phyloP scores from a whole-genome alignment of 2,797 vertebrate species.

The Oophaga sylvatica region DNA sequence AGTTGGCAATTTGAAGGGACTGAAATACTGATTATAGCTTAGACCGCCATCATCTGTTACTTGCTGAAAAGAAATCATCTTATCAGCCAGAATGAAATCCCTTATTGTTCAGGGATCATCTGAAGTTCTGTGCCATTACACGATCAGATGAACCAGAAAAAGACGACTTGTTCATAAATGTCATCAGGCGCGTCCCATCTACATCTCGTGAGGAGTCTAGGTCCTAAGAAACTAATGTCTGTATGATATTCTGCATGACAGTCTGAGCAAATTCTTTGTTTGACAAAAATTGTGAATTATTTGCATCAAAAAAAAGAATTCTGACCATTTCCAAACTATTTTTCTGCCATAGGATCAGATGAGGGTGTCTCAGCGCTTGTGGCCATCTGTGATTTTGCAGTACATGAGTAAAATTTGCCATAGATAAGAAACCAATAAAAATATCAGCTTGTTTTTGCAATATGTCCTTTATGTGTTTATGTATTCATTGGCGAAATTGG shows the following conservation, averaged over 20 bases:
- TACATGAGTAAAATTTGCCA: too few species aligned
- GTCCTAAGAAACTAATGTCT: background rate
- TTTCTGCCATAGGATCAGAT: too few species aligned
- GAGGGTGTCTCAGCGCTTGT: too few species aligned
- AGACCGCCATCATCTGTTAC: slow-evolving; percentile 29
- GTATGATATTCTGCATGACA: background rate
- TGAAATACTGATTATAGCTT: slow-evolving; percentile 35
- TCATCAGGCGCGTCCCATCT: slow-evolving; percentile 7
- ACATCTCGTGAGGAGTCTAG: background rate
- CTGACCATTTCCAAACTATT: too few species aligned
- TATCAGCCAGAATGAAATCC: slow-evolving; percentile 36
- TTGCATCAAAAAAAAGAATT: too few species aligned
- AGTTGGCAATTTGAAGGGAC: slow-evolving; percentile 24
- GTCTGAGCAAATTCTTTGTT: background rate
- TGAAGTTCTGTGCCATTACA: slow-evolving; percentile 5
- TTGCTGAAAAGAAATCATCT: slow-evolving; percentile 45
- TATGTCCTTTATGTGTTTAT: too few species aligned
- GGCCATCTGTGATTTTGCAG: too few species aligned
- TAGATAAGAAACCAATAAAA: too few species aligned
- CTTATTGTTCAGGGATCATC: slow-evolving; percentile 31
- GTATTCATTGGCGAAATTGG: too few species aligned
- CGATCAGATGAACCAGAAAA: slow-evolving; percentile 25
- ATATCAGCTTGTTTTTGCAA: too few species aligned
- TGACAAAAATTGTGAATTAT: too few species aligned
- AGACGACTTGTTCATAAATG: slow-evolving; percentile 22